A percentile compares a stretch with the other conserved stretches of the same genome.
Evolutionary conservation across 1,140 invertebrate species (phyloP).

Genomic region (Ceratosolen solmsi): DNA sequence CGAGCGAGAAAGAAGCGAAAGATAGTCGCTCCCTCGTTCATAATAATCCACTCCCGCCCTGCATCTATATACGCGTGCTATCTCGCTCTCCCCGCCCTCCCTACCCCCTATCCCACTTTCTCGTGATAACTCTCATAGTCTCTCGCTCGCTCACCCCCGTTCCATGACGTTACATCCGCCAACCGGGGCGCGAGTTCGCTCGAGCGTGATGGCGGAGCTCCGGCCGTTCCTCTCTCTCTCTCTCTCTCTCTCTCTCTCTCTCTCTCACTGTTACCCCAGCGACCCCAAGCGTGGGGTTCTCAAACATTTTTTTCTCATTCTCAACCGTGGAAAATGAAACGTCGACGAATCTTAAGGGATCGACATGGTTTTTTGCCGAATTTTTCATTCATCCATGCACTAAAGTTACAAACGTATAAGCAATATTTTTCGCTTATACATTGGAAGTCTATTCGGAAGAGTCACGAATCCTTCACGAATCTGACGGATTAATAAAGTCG

Average conservation of each 20-base stretch:
- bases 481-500: too few species aligned
- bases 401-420: too few species aligned
- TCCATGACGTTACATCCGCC: constrained; percentile 54
- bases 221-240: constrained; percentile 9
- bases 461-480: too few species aligned
- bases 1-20: not conserved
- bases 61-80: not conserved
- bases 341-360: not conserved
- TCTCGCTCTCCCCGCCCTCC: not conserved
- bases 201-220: constrained; percentile 66
- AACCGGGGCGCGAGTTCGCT: constrained; percentile 63
- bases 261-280: not conserved
- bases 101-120: not conserved
- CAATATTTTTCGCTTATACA: too few species aligned
- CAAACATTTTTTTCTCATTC: not conserved
- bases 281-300: not conserved
- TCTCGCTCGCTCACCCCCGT: constrained; percentile 47
- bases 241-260: not conserved
- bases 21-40: constrained; percentile 25
- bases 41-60: constrained; percentile 21
- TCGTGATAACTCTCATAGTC: not conserved
- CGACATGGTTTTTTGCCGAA: not conserved
- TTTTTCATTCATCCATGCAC: too few species aligned
- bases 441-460: too few species aligned
- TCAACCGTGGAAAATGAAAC: not conserved